These are phyloP conservation scores for Machimus rusticus DNA, from an alignment of 2,888 invertebrate species.

Conservation along the genomic window DNA sequence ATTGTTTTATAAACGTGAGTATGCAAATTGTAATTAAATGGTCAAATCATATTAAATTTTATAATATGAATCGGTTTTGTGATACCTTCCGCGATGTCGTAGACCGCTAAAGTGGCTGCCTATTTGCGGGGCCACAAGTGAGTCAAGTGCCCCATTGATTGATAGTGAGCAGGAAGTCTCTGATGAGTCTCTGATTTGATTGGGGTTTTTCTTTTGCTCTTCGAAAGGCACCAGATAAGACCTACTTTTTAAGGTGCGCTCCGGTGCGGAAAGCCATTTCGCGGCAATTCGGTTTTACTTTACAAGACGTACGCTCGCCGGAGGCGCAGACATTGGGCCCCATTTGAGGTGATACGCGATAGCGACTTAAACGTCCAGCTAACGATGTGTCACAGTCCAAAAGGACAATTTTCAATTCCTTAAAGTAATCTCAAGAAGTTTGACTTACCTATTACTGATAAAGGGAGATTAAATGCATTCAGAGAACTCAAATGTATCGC, in stretches of 20 bases:
- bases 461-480: too few relatives aligned
- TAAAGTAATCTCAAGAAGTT: neutral
- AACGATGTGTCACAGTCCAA: neutral
- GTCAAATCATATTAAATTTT: neutral
- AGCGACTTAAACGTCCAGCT: neutral
- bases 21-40: neutral
- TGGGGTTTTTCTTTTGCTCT: neutral
- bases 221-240: neutral
- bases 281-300: neutral
- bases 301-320: neutral
- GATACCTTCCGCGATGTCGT: neutral
- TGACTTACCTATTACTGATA: too few relatives aligned
- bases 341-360: neutral
- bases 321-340: neutral
- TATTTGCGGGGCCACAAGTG: neutral
- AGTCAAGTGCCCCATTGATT: neutral
- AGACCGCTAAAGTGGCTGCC: neutral
- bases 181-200: neutral
- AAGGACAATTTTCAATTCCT: neutral
- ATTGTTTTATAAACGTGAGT: conserved; percentile 46
- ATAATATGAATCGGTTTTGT: neutral
- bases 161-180: neutral
- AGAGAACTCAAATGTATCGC: too few relatives aligned
- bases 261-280: neutral
- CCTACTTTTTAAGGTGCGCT: neutral